Evolutionary conservation across 1,140 invertebrate species (phyloP).

Genomic region (Telenomus remus): DNA sequence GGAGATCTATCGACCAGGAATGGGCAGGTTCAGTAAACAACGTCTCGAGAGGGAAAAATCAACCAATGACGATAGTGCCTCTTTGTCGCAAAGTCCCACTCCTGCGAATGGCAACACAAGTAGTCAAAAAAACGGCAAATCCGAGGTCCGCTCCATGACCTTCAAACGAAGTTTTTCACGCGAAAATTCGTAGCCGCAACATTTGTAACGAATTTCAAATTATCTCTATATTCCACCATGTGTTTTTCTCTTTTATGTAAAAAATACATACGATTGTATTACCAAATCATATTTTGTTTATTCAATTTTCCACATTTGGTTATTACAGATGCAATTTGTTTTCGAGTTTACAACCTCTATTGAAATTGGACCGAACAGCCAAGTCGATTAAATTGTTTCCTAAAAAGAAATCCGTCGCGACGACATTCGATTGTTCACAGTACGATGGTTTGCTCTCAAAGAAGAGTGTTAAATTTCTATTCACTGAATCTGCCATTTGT

Average conservation of each 20-base stretch:
- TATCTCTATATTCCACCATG: too few species aligned
- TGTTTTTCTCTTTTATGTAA: too few species aligned
- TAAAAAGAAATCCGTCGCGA: constrained; percentile 87
- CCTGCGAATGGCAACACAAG: constrained; percentile 51
- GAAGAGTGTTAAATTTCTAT: constrained; percentile 81
- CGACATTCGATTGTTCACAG: constrained; percentile 82
- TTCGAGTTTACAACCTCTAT: constrained; percentile 62
- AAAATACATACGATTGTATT: too few species aligned
- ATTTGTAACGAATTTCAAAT: too few species aligned
- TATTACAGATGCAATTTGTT: too few species aligned
- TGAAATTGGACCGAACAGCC: constrained; percentile 79
- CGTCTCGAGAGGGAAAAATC: constrained; percentile 79
- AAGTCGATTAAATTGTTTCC: constrained; percentile 84
- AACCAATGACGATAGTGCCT: constrained; percentile 67
- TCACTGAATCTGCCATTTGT: constrained; percentile 82
- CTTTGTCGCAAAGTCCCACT: constrained; percentile 71
- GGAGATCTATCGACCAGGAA: constrained; percentile 84
- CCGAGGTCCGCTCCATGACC: constrained; percentile 73
- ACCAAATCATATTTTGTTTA: too few species aligned
- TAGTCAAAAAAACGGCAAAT: constrained; percentile 59
- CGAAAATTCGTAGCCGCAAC: constrained; percentile 52
- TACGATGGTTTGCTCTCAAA: constrained; percentile 77
- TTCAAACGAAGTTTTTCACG: constrained; percentile 73
- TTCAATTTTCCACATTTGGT: too few species aligned
- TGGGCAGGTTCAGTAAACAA: constrained; percentile 83